Evolutionary conservation across 2,113 vertebrate species (phyloP), one percentile per base, ranked within the genome.

Genomic region (Silurus glanis): DNA sequence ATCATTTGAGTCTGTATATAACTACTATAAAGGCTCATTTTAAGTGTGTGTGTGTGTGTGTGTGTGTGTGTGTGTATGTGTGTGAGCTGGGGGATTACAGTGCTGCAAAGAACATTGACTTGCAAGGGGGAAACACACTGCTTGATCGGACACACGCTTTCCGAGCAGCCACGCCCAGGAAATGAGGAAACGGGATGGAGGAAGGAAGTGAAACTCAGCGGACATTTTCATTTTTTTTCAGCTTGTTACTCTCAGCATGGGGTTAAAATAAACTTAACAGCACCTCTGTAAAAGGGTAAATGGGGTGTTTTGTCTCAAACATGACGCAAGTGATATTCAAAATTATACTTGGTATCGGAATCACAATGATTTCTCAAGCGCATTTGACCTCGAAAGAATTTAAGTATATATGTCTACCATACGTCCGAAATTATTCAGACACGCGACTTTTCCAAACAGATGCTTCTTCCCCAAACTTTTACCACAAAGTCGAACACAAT

Each of bases 131-230:
- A 64, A 49, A 59, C 53, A 76, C 72, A 86, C 75, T 58, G 10
- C 9, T 14, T 67, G 67, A 62, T 28, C 28, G 64, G 55, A 84
- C 56, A n/a, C 56, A 9, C 47, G 45, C 37, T 71, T 89, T 89
- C 83, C 69, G 82, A 86, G 71, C 53, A 83, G 69, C 85, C 89
- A 66, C 76, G 86, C 89, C 89, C 90, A 93, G 91, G 90, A 94
- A 94, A 91, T 92, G 93, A 94, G 93, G 92, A 94, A 94, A 93
- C 90, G 88, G 91, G 93, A 94, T 92, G 88, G 89, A 94, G 94
- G 94, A 94, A 95, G 94, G 94, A 95, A 95, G 92, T 93, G 93
- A 94, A 94, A 94, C 92, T 28, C 84, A 94, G 91, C 91, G 62
- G 83, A 80, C 69, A 28, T 58, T 80, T 47, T 80, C 28, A 80